phyloP scores from a whole-genome alignment of 1,140 invertebrate genomes.

The Cotesia glomerata region DNA sequence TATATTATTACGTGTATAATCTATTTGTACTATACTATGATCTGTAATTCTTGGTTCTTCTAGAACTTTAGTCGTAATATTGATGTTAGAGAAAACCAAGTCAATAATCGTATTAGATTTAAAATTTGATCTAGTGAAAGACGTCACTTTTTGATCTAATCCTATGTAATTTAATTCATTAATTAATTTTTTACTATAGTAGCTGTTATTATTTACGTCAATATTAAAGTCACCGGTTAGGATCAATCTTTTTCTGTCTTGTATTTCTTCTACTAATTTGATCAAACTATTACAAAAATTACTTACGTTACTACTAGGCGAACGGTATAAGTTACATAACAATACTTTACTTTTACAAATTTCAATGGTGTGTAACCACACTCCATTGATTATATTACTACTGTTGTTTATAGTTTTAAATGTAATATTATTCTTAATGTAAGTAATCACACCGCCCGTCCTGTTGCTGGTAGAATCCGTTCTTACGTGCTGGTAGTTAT shows the following conservation, averaged over 20 bases:
- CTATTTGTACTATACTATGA: not conserved
- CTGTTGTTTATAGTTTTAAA: not conserved
- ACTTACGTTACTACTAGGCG: conserved; percentile 14
- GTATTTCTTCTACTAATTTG: not conserved
- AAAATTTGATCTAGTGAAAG: conserved; percentile 6
- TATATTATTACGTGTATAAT: not conserved
- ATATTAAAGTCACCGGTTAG: conserved; percentile 22
- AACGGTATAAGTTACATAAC: conserved; percentile 8
- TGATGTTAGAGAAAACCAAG: conserved; percentile 19
- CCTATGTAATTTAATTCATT: not conserved
- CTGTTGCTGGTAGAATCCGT: conserved; percentile 4
- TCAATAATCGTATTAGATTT: conserved; percentile 12
- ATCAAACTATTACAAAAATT: conserved; percentile 17
- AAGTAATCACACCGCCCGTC: conserved; percentile 16
- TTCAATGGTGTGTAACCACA: not conserved
- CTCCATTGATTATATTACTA: not conserved
- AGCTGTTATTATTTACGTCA: conserved; percentile 5
- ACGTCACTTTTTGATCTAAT: conserved; percentile 12
- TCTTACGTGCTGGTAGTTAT: conserved; percentile 11
- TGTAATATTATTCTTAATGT: not conserved
- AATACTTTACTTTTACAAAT: not conserved
- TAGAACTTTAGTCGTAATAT: conserved; percentile 8
- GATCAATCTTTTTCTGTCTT: conserved; percentile 7
- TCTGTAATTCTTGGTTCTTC: conserved; percentile 22
- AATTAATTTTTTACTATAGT: conserved; percentile 13